These are phyloP conservation scores for Coreius guichenoti DNA, from an alignment of 2,797 vertebrate species.

Conservation along the genomic window DNA sequence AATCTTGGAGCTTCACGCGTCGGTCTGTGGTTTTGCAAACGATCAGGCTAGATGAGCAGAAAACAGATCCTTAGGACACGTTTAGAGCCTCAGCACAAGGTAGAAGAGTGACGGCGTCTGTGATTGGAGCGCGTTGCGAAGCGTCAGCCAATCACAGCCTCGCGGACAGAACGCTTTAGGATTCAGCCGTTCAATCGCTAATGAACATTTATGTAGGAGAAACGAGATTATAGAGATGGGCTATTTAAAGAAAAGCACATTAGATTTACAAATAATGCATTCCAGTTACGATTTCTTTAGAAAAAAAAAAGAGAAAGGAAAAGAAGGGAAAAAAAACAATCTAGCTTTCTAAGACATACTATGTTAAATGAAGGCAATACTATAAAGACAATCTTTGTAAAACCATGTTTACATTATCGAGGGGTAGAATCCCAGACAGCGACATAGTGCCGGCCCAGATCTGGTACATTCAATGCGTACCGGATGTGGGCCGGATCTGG, in stretches of 20 bases:
- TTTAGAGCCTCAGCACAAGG: slow-evolving; percentile 35
- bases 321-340: slow-evolving; percentile 69
- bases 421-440: slow-evolving; percentile 54
- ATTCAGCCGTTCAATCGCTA: background rate
- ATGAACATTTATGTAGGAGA: slow-evolving; percentile 25
- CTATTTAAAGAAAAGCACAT: slow-evolving; percentile 74
- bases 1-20: background rate
- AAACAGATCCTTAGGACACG: background rate
- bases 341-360: slow-evolving; percentile 84
- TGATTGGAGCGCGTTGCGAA: background rate
- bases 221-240: background rate
- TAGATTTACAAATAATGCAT: slow-evolving; percentile 65
- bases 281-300: slow-evolving; percentile 41
- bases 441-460: too few species aligned
- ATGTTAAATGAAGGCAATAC: slow-evolving; percentile 84
- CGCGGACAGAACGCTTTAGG: background rate
- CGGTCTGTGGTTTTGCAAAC: background rate
- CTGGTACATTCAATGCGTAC: too few species aligned
- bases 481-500: too few species aligned
- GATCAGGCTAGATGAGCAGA: background rate
- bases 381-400: slow-evolving; percentile 84
- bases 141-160: slow-evolving; percentile 25
- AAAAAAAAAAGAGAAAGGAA: slow-evolving; percentile 72
- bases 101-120: background rate
- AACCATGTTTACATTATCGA: slow-evolving; percentile 85